phyloP scores from a whole-genome alignment of 2,888 invertebrate species.

The Caenorhabditis wallacei region DNA sequence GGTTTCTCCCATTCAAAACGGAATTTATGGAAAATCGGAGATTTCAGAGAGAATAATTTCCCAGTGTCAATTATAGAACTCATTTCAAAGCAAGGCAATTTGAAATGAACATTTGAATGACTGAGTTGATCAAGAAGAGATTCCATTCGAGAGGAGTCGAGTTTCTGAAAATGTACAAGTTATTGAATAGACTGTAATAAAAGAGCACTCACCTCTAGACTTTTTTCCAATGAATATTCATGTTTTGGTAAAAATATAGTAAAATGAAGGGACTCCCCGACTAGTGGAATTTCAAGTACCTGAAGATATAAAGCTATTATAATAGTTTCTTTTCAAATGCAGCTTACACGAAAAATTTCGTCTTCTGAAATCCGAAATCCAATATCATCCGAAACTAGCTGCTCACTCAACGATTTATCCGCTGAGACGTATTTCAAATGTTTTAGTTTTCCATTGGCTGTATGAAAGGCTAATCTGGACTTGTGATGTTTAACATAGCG shows the following conservation, averaged over 20 bases:
- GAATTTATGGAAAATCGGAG: conserved; percentile 7
- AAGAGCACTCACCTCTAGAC: background rate
- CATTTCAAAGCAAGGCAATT: background rate
- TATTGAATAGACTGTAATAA: background rate
- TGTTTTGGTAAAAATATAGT: background rate
- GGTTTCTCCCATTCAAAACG: background rate
- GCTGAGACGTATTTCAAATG: background rate
- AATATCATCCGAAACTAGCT: background rate
- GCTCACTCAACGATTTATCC: background rate
- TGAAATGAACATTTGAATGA: background rate
- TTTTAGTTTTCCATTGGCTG: background rate
- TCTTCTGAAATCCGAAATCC: conserved; percentile 3
- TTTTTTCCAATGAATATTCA: background rate
- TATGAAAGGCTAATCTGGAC: conserved; percentile 1
- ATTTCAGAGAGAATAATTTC: background rate
- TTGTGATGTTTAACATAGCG: background rate
- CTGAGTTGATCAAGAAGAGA: background rate
- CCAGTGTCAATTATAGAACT: background rate
- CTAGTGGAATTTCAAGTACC: background rate
- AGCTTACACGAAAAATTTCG: background rate
- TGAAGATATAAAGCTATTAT: too few species aligned
- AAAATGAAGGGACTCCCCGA: background rate
- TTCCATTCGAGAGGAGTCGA: background rate
- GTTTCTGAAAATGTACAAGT: conserved; percentile 8
- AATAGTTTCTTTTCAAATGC: background rate